These are phyloP conservation scores for Stomatorhinus walkeri DNA, from an alignment of 2,797 vertebrate genomes.

Conservation along the genomic window DNA sequence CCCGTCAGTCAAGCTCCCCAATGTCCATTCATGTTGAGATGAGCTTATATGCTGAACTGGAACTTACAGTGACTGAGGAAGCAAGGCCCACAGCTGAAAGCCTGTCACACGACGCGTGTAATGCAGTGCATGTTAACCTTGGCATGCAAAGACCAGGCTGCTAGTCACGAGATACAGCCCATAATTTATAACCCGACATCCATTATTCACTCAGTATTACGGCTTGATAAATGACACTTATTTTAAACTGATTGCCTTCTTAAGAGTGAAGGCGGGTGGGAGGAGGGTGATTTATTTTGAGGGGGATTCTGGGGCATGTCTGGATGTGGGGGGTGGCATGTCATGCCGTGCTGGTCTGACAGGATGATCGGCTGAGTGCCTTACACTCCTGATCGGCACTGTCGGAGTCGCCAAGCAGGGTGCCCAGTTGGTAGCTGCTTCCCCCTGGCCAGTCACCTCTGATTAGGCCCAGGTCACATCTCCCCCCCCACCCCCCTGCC, in stretches of 20 bases:
- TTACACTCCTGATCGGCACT: not conserved
- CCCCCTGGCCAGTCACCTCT: not conserved
- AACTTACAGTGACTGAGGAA: not conserved
- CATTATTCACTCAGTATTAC: conserved; percentile 18
- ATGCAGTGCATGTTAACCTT: conserved; percentile 14
- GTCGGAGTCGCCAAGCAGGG: not conserved
- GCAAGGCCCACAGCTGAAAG: not conserved
- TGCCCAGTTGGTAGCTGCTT: not conserved
- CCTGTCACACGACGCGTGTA: not conserved
- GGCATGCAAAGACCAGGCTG: not conserved
- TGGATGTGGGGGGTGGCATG: not conserved
- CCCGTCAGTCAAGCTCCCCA: not conserved
- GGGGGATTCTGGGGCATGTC: conserved; percentile 1
- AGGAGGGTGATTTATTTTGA: conserved; percentile 8
- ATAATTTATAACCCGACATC: conserved; percentile 18
- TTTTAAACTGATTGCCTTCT: conserved; percentile 17
- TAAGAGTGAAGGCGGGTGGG: not conserved
- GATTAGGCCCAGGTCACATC: not conserved
- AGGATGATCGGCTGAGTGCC: not conserved
- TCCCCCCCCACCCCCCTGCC: not conserved
- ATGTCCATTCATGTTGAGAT: not conserved
- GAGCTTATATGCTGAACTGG: not conserved
- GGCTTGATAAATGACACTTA: conserved; percentile 25
- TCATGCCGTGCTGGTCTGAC: not conserved
- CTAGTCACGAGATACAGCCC: conserved; percentile 15